These are phyloP conservation scores for Picus viridis DNA, from an alignment of 2,797 vertebrate species.

Conservation along the genomic window DNA sequence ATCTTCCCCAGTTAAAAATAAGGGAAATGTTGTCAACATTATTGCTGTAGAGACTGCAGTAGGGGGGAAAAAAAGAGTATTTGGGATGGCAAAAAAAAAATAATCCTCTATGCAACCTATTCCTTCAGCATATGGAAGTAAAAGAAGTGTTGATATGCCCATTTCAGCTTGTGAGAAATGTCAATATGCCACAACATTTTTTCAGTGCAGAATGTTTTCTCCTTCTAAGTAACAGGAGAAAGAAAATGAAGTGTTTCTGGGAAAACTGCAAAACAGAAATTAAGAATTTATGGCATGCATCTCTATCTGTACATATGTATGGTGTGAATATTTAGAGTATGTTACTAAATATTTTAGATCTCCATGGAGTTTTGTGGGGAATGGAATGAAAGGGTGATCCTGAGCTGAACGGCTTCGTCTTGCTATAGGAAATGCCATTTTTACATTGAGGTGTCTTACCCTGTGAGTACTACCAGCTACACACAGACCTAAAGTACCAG, in stretches of 20 bases:
- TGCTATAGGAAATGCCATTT: background rate
- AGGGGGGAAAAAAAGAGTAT: background rate
- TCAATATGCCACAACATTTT: constrained; percentile 5
- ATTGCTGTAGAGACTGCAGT: background rate
- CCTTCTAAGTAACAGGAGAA: background rate
- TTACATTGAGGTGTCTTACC: background rate
- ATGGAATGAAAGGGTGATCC: background rate
- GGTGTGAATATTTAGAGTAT: background rate
- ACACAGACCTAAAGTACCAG: background rate
- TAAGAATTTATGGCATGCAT: background rate
- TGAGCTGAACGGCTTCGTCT: background rate
- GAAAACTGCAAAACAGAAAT: background rate
- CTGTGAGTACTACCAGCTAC: background rate
- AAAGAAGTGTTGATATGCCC: background rate
- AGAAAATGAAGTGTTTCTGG: background rate
- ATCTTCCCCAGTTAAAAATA: background rate
- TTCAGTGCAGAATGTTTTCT: background rate
- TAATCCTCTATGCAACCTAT: background rate
- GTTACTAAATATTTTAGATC: background rate
- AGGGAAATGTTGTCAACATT: background rate
- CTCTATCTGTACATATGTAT: background rate
- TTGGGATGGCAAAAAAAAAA: background rate
- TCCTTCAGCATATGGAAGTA: background rate
- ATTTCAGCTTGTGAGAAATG: constrained; percentile 34
- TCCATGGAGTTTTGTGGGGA: background rate